These are phyloP conservation scores for Anguilla megastoma DNA, from an alignment of 2,797 vertebrate species.

Conservation along the genomic window DNA sequence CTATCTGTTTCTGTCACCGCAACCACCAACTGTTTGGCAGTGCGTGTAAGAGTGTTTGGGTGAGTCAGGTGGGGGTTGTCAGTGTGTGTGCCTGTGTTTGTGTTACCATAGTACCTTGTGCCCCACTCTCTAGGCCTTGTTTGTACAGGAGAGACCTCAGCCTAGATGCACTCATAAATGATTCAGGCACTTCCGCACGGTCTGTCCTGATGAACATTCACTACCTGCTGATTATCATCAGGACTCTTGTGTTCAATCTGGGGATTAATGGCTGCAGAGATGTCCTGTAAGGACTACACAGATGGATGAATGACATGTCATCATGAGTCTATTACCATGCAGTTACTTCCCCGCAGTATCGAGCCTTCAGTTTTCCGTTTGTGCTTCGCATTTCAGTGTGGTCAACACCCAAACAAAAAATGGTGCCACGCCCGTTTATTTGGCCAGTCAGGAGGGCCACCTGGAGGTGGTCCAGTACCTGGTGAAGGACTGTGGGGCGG, in stretches of 20 bases:
- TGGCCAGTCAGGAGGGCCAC: slow-evolving; percentile 98
- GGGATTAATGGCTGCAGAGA: not conserved
- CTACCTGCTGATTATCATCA: slow-evolving; percentile 44
- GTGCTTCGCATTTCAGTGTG: slow-evolving; percentile 62
- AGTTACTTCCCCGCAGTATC: slow-evolving; percentile 31
- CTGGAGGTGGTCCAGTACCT: slow-evolving; percentile 92
- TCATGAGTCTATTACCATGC: slow-evolving; percentile 40
- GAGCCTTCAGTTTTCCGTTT: not conserved
- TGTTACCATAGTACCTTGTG: slow-evolving; percentile 47
- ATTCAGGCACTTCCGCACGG: slow-evolving; percentile 72
- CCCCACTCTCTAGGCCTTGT: slow-evolving; percentile 38
- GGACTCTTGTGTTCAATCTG: slow-evolving; percentile 34
- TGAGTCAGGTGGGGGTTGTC: not conserved
- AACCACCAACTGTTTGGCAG: not conserved
- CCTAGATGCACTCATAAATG: slow-evolving; percentile 80
- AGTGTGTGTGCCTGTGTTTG: slow-evolving; percentile 26
- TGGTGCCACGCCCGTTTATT: slow-evolving; percentile 96
- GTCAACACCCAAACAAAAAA: slow-evolving; percentile 94
- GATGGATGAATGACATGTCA: slow-evolving; percentile 28
- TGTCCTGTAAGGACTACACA: not conserved
- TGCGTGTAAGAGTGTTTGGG: slow-evolving; percentile 7
- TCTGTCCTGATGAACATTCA: slow-evolving; percentile 80
- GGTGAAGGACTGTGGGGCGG: slow-evolving; percentile 90
- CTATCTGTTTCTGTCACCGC: not conserved
- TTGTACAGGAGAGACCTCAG: slow-evolving; percentile 53